phyloP scores from a whole-genome alignment of 2,888 invertebrate genomes.

The Bembecia ichneumoniformis region DNA sequence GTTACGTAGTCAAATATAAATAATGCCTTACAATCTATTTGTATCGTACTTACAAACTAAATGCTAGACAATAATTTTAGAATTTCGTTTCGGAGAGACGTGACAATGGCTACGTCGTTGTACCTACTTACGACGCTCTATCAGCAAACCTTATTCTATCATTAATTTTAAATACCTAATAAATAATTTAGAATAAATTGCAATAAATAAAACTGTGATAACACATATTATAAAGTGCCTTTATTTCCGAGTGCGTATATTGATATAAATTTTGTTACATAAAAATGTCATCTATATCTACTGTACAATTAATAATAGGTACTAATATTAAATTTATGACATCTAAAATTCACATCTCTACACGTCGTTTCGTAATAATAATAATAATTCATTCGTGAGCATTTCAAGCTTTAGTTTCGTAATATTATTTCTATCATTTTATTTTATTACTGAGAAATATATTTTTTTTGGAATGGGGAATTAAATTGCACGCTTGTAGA shows the following conservation, averaged over 20 bases:
- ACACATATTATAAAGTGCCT: slow-evolving; percentile 29
- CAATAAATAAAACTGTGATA: slow-evolving; percentile 27
- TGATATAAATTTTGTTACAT: slow-evolving; percentile 6
- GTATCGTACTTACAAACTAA: slow-evolving; percentile 40
- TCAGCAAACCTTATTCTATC: slow-evolving; percentile 23
- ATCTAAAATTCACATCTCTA: slow-evolving; percentile 20
- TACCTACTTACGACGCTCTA: slow-evolving; percentile 32
- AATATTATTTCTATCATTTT: too few relatives aligned
- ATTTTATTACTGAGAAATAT: background rate
- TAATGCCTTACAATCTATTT: slow-evolving; percentile 23
- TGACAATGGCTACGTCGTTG: slow-evolving; percentile 28
- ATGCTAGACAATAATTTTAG: slow-evolving; percentile 59
- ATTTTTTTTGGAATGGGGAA: background rate
- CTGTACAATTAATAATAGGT: too few relatives aligned
- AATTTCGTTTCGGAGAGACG: slow-evolving; percentile 64
- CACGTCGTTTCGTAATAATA: background rate
- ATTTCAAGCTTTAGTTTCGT: too few relatives aligned
- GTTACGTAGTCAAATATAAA: background rate
- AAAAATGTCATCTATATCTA: background rate
- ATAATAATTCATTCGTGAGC: too few relatives aligned
- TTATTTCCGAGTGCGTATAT: slow-evolving; percentile 20
- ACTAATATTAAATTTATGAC: slow-evolving; percentile 1
- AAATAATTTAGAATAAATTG: slow-evolving; percentile 2
- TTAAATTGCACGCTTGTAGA: too few relatives aligned
- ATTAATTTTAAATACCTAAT: slow-evolving; percentile 10